Conservation (phyloP, 2,113 vertebrate genomes). For the Heterocephalus glaber region DNA sequence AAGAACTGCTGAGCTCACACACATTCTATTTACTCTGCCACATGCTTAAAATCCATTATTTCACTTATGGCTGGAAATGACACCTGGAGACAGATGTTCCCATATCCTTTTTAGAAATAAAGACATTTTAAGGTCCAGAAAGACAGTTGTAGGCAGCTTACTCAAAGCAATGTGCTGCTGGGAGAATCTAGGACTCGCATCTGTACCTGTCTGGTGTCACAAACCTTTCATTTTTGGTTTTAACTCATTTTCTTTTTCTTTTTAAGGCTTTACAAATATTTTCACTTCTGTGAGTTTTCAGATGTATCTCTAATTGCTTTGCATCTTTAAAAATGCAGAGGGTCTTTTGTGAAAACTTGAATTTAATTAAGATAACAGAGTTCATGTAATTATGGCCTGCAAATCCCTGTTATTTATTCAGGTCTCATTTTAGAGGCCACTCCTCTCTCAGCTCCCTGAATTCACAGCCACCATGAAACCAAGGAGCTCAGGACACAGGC, state of each 20-base stretch:
- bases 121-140: not conserved
- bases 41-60: not conserved
- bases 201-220: rapidly evolving
- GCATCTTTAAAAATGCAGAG: not conserved
- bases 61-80: not conserved
- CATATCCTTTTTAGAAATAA: not conserved
- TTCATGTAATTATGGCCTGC: not conserved
- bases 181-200: no score
- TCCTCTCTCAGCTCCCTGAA: not conserved
- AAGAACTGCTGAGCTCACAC: not conserved
- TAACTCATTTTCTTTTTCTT: not conserved
- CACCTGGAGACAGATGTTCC: not conserved
- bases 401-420: not conserved
- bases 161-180: no score
- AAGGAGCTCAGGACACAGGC: not conserved
- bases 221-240: not conserved
- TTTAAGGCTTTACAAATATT: not conserved
- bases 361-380: not conserved
- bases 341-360: not conserved
- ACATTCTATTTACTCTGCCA: rapidly evolving
- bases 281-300: not conserved
- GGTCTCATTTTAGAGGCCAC: not conserved
- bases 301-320: not conserved
- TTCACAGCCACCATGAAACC: not conserved
- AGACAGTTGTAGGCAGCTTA: not conserved